Evolutionary conservation across 2,888 invertebrate species (phyloP).

Genomic region (Oxycera nigricornis): DNA sequence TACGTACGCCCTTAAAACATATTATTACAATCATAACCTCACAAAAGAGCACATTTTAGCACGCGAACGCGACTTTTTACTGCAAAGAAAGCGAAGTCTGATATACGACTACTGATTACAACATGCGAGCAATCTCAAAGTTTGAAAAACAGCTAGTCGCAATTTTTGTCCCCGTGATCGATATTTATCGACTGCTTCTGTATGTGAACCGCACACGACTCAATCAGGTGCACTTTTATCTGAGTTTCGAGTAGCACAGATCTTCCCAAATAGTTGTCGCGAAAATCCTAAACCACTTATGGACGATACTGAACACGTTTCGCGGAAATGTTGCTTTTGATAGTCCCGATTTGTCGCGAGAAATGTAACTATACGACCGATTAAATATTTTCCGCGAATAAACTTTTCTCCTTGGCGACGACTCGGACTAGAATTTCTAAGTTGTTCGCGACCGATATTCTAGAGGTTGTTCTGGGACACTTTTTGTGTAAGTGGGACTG

Average conservation of each 20-base stretch:
- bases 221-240: background rate
- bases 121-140: background rate
- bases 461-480: background rate
- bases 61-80: constrained; percentile 29
- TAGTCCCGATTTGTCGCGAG: too few relatives aligned
- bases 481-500: constrained; percentile 23
- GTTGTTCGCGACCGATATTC: background rate
- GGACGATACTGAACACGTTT: background rate
- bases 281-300: background rate
- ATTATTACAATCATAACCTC: constrained; percentile 50
- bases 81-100: constrained; percentile 27
- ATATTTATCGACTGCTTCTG: background rate
- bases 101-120: constrained; percentile 4
- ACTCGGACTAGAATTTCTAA: background rate
- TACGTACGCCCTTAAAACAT: constrained; percentile 39
- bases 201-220: background rate
- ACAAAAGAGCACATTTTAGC: constrained; percentile 52
- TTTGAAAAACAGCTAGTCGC: background rate
- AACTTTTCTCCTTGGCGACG: background rate
- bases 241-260: background rate
- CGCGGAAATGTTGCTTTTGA: background rate
- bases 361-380: too few relatives aligned
- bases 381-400: background rate
- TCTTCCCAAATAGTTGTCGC: background rate
- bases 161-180: background rate